phyloP scores from a whole-genome alignment of 2,888 invertebrate species.

The Hecatera dysodea region DNA sequence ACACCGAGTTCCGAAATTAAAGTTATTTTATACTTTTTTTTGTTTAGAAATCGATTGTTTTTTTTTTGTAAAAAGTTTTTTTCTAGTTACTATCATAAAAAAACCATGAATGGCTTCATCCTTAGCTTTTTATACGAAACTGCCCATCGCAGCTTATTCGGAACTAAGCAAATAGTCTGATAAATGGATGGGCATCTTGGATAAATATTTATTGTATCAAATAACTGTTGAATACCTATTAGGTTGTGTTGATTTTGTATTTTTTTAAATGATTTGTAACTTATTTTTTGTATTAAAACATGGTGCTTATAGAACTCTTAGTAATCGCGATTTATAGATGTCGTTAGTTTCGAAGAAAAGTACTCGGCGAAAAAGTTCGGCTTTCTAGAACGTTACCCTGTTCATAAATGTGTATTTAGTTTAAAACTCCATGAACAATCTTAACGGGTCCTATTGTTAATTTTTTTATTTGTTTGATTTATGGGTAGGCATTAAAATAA shows the following conservation, averaged over 20 bases:
- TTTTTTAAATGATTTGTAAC: background rate
- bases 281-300: background rate
- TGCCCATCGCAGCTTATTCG: background rate
- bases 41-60: too few species aligned
- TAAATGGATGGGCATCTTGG: background rate
- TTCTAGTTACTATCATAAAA: slow-evolving; percentile 13
- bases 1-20: too few species aligned
- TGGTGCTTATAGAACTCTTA: slow-evolving; percentile 5
- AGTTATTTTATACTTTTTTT: too few species aligned
- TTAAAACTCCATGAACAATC: background rate
- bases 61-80: too few species aligned
- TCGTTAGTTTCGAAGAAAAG: background rate
- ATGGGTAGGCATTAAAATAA: background rate
- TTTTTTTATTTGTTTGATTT: background rate
- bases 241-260: background rate
- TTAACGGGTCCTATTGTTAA: background rate
- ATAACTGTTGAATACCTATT: background rate
- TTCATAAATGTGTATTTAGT: background rate
- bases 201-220: background rate
- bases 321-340: background rate
- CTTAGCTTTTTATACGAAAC: background rate
- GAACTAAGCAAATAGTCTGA: slow-evolving; percentile 24
- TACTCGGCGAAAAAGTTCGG: background rate
- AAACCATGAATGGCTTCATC: background rate
- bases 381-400: background rate